Conservation (phyloP, 2,797 vertebrate species). For the Gymnocypris eckloni region DNA sequence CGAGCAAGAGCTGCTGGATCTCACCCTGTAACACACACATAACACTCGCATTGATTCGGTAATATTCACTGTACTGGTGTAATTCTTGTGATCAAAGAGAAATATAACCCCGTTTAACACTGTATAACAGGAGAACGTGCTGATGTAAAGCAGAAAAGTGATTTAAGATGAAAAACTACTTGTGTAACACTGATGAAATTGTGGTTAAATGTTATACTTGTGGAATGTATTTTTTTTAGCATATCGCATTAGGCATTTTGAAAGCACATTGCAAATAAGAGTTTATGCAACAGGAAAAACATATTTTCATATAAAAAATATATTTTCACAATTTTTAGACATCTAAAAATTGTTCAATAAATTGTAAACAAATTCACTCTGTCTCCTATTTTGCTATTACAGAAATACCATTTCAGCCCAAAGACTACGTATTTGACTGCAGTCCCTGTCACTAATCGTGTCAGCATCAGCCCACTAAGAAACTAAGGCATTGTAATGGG, state of each 20-base stretch:
- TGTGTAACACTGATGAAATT: constrained; percentile 54
- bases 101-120: constrained; percentile 11
- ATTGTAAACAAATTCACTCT: neutral
- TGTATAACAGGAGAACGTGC: constrained; percentile 2
- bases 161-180: constrained; percentile 17
- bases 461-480: neutral
- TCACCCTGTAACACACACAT: constrained; percentile 79
- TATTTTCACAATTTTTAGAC: neutral
- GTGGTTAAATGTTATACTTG: neutral
- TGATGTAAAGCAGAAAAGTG: constrained; percentile 2
- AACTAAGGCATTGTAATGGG: neutral
- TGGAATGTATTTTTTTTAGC: neutral
- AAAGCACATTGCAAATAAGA: neutral
- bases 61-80: constrained; percentile 24
- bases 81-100: constrained; percentile 36
- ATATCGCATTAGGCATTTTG: neutral
- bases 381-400: neutral
- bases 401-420: neutral
- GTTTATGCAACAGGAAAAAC: constrained; percentile 8
- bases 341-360: neutral
- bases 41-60: neutral
- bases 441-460: neutral
- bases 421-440: neutral
- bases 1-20: constrained; percentile 88
- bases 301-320: constrained; percentile 19